phyloP scores from a whole-genome alignment of 2,888 invertebrate species.

The Parelbella ahira region DNA sequence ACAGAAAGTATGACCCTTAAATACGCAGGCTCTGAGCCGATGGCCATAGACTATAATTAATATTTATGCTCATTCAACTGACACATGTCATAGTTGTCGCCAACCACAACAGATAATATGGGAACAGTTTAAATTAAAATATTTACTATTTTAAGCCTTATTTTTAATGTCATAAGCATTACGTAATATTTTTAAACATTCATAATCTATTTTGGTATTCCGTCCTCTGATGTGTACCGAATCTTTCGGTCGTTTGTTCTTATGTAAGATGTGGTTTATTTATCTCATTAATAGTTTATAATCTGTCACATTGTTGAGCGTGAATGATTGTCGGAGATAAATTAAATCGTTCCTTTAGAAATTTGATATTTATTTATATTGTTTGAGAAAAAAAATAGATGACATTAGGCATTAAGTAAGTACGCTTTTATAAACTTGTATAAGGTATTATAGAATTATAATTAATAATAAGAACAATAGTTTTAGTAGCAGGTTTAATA shows the following conservation, averaged over 20 bases:
- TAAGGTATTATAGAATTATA: too few species aligned
- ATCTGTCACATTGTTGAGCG: constrained; percentile 4
- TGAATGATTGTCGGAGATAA: constrained; percentile 1
- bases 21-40: constrained; percentile 12
- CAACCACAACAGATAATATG: constrained; percentile 26
- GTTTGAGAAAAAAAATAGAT: too few species aligned
- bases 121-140: constrained; percentile 7
- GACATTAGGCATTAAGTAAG: too few species aligned
- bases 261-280: constrained; percentile 17
- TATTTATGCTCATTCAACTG: constrained; percentile 56
- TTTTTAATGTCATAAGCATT: background rate
- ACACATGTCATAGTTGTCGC: constrained; percentile 64
- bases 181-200: background rate
- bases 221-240: constrained; percentile 14
- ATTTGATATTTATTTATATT: too few species aligned
- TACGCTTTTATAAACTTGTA: too few species aligned
- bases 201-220: constrained; percentile 2
- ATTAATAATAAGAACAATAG: too few species aligned
- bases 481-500: too few species aligned
- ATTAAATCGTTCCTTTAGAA: too few species aligned
- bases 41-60: constrained; percentile 48
- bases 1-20: constrained; percentile 8
- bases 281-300: constrained; percentile 17
- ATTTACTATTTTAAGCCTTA: constrained; percentile 25
- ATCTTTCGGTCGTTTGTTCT: constrained; percentile 5